phyloP scores from a whole-genome alignment of 2,888 invertebrate species.

The Acronicta alni region DNA sequence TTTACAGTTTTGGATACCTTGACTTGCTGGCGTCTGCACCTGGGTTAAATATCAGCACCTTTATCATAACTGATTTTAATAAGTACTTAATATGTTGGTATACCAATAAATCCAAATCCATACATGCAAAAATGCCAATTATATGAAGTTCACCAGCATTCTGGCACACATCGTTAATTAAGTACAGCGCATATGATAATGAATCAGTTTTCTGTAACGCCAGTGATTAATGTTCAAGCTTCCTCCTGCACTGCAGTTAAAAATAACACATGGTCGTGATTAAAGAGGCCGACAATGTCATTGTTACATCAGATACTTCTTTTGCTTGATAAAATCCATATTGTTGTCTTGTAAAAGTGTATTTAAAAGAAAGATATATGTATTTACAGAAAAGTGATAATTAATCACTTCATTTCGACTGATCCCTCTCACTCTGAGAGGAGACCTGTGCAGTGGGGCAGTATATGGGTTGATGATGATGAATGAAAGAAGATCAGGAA shows the following conservation, averaged over 20 bases:
- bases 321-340: constrained; percentile 23
- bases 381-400: no score
- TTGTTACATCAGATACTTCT: constrained; percentile 42
- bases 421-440: no score
- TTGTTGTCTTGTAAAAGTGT: no score
- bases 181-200: constrained; percentile 36
- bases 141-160: constrained; percentile 38
- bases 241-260: constrained; percentile 53
- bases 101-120: constrained; percentile 7
- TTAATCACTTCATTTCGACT: no score
- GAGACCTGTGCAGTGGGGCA: no score
- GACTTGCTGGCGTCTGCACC: no score
- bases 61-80: no score
- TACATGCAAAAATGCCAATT: constrained; percentile 16
- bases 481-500: constrained; percentile 11
- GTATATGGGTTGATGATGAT: constrained; percentile 13
- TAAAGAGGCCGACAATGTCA: constrained; percentile 53
- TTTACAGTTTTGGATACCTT: no score
- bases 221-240: constrained; percentile 52
- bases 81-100: no score
- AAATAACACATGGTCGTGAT: constrained; percentile 52
- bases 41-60: no score
- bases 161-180: constrained; percentile 50
- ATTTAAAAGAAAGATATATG: no score
- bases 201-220: constrained; percentile 50